Base-by-base conservation (phyloP, 1,140 invertebrate genomes). In the Drosophila bocki region DNA sequence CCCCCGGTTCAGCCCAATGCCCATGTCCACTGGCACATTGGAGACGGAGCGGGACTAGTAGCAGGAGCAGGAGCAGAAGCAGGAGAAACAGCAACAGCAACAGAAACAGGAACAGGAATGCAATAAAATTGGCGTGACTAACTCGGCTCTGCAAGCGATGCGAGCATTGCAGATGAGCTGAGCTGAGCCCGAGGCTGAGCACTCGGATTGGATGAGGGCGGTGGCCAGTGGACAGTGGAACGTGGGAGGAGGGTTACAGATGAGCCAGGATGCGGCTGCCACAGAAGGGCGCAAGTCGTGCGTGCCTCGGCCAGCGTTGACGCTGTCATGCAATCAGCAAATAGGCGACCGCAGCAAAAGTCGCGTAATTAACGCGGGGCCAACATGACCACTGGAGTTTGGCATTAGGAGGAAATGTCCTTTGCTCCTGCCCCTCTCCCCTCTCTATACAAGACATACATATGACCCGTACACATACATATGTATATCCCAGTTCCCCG, bases 101-200 rank as follows among this genome's bases (percentile, higher is more conserved):
- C 50, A 78, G 57, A 51, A 57, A 64, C 44, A 59, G 57, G 13
- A 41, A 76, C 83, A 87, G 83, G 84, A 88, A 75, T 88, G 83
- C 83, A 86, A 88, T 86, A 86, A 86, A 78, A 86, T 87, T 87
- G 83, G 83, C 83, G 80, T 86, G 83, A 87, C 83, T 82, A 87
- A 86, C 83, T 64, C 68, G 39, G 68, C 57, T n/a, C n/a, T 26
- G 59, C 44, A 17, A 56, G 70, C 59, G 72, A 63, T 47, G 59
- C 41, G 59, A 74, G 69, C 58, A 63, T 63, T 54, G 44, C 42
- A 57, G 71, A 77, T 58, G 51, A 77, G 74, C 62, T 69, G 35
- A 59, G 53, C 65, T 67, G 11, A 59, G 53, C 65, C 50, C 61
- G 15, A 37, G 65, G 67, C 62, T 33, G 74, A 58, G 54, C 26